Percentiles rank a stretch among this genome's conserved stretches.
Evolutionary conservation across 2,797 vertebrate genomes (phyloP).

Genomic region (Semotilus atromaculatus): DNA sequence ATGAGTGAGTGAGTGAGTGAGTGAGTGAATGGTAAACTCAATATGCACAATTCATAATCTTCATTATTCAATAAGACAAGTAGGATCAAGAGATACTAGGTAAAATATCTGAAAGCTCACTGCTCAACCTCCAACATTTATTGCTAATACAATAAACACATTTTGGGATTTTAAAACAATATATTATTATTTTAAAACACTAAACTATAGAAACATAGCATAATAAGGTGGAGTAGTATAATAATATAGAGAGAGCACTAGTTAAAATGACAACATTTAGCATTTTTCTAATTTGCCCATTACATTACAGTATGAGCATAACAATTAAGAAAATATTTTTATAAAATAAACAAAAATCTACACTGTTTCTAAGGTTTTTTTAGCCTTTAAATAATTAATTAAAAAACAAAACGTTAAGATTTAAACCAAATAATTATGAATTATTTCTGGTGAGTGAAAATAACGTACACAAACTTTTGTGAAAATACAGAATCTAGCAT

Average conservation of each 20-base stretch:
- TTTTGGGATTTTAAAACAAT: background rate
- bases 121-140: background rate
- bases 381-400: background rate
- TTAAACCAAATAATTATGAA: background rate
- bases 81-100: background rate
- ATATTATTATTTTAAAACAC: background rate
- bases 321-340: background rate
- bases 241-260: background rate
- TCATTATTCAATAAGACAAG: conserved; percentile 6
- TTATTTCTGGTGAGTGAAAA: background rate
- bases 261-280: background rate
- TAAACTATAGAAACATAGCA: background rate
- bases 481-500: background rate
- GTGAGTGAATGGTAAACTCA: background rate
- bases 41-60: background rate
- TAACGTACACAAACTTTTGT: background rate
- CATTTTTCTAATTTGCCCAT: background rate
- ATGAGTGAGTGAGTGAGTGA: background rate
- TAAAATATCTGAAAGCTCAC: background rate
- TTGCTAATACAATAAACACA: background rate
- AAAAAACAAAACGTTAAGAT: background rate
- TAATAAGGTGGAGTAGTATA: background rate
- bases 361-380: background rate
- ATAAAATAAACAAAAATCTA: background rate
- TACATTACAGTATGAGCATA: background rate